Base-by-base conservation (phyloP, 2,888 invertebrate species). In the Spisula subtruncata region DNA sequence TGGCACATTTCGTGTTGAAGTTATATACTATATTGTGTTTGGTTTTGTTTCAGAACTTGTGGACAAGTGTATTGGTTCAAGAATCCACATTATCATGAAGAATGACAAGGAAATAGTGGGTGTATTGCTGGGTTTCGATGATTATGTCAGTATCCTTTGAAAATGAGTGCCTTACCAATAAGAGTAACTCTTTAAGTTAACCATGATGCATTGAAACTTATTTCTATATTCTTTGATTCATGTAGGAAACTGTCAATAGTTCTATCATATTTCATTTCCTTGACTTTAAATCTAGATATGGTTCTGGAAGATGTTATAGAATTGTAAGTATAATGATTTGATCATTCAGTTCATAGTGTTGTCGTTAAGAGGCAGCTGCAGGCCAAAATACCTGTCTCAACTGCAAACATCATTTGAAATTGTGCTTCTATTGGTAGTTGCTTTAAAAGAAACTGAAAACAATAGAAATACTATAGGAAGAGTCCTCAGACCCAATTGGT, bases 71-170 rank as follows among this genome's bases (percentile, higher is more conserved):
- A 99, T 99, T 96, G 99, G 99, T 56, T 99, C 99, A 0, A 97
- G 99, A 92, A 99, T 99, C 95, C 99, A 99, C 97, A 99, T 99
- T 46, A 99, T 99, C 92, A 99, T 99, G 99, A 99, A 99, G 97
- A 99, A 99, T 97, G 99, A 99, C 97, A 99, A 99, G 97, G 99
- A 99, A 97, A 99, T 99, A 97, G 99, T 99, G 18, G 99, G 99
- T 91, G 99, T 99, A 0, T 97, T 99, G 83, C 97, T 99, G 93
- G 99, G 99, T 12, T 99, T 99, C 97, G 99, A 99, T 97, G 99
- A 99, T 97, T 99, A 99, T 97, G 99, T 99, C 54, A 99, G 97
- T 97, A 97, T 97, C 96, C 96, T 97, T 97, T n/a, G n/a, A n/a
- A n/a, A n/a, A n/a, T n/a, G n/a, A n/a, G n/a, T n/a, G n/a, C n/a